Base-by-base conservation (phyloP, 2,888 invertebrate species). In the Balanococcus diminutus region DNA sequence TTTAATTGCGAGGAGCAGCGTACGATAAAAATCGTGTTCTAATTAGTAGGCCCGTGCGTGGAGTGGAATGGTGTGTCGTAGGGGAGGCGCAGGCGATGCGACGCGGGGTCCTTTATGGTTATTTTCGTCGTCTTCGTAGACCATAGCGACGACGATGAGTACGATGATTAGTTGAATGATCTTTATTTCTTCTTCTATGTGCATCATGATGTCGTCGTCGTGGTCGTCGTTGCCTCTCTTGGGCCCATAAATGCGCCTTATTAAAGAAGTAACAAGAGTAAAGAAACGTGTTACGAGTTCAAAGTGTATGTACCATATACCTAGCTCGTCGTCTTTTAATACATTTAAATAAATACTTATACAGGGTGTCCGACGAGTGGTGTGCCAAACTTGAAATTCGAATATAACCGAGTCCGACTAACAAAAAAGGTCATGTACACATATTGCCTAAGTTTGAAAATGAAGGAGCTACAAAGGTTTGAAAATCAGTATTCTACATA, bases 21-120 rank as follows among this genome's bases (percentile, higher is more conserved):
- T 56, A 56, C 56, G 56, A 56, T 56, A 56, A 56, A 56, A 56
- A 42, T 56, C 56, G 56, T 56, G 56, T 56, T 56, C 56, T 56
- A 56, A 56, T 56, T 56, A 56, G 56, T 42, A 42, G 42, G 42
- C 3, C 56, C 56, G 19, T 14, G 11, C 5, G 0, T 6, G 5
- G 56, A 19, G 2, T 46, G 6, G 46, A 3, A 36, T 8, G 36
- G 3, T 36, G n/a, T n/a, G n/a, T n/a, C n/a, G n/a, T n/a, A n/a
- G n/a, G n/a, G n/a, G n/a, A n/a, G n/a, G n/a, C 36, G 4, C 36
- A 5, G 3, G 36, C 36, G 36, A 5, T 0, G 42, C 42, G 16
- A 14, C 42, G 42, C 8, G 42, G 42, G 42, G 42, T 42, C 0
- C 16, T 11, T 42, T 42, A 42, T 42, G 42, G 42, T 42, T 56